These are phyloP conservation scores for Drosophila quinaria DNA, from an alignment of 2,888 invertebrate species.

Conservation along the genomic window DNA sequence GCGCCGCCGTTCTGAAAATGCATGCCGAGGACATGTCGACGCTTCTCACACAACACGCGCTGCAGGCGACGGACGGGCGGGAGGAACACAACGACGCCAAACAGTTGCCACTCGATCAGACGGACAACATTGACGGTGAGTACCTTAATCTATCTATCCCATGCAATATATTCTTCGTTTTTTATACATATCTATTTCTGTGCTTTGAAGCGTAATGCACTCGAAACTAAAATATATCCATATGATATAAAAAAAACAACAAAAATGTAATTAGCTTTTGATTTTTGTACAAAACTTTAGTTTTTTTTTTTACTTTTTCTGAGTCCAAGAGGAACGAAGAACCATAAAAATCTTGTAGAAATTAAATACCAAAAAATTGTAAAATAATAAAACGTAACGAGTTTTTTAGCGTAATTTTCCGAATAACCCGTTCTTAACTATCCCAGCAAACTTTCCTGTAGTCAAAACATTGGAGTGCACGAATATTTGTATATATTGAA, in stretches of 20 bases:
- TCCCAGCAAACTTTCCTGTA: constrained; percentile 39
- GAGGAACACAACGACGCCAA: constrained; percentile 86
- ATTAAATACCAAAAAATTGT: constrained; percentile 31
- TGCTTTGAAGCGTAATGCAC: constrained; percentile 75
- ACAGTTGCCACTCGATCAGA: constrained; percentile 89
- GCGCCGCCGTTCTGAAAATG: constrained; percentile 83
- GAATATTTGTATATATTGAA: constrained; percentile 29
- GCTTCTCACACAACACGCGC: constrained; percentile 88
- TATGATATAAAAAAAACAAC: constrained; percentile 13
- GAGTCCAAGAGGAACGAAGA: constrained; percentile 34
- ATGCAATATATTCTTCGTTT: constrained; percentile 31
- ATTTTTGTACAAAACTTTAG: constrained; percentile 55
- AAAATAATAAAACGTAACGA: constrained; percentile 48
- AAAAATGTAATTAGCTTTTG: constrained; percentile 61
- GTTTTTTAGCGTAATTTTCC: constrained; percentile 60
- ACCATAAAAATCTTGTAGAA: constrained; percentile 25
- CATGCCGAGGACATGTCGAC: constrained; percentile 88
- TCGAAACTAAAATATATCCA: constrained; percentile 51
- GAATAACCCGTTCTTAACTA: constrained; percentile 56
- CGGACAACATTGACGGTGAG: constrained; percentile 92
- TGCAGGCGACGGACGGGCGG: constrained; percentile 87
- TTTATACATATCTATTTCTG: constrained; percentile 63
- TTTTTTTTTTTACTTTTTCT: constrained; percentile 40
- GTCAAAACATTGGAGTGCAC: constrained; percentile 24
- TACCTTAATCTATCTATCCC: constrained; percentile 57